Evolutionary conservation across 2,113 vertebrate species (phyloP).

Genomic region (Glaucidium brasilianum): DNA sequence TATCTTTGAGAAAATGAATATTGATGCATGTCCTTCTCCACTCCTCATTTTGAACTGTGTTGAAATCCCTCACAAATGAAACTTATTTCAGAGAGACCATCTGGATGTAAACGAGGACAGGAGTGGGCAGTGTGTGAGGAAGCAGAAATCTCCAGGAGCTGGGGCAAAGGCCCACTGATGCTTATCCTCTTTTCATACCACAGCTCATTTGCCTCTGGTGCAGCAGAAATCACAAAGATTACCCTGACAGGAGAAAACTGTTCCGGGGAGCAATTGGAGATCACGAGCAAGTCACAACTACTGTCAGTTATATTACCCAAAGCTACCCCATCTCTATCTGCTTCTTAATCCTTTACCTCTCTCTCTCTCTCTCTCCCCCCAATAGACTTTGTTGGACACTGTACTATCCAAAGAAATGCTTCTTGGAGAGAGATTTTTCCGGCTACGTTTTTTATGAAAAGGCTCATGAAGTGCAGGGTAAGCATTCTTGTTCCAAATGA

Average conservation of each 20-base stretch:
- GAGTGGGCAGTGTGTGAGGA: neutral
- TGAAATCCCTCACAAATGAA: neutral
- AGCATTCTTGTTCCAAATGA: neutral
- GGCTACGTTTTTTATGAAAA: neutral
- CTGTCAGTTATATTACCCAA: neutral
- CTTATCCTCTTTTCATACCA: neutral
- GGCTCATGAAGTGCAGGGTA: neutral
- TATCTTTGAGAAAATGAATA: slow-evolving; percentile 1
- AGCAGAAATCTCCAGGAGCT: neutral
- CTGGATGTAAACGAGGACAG: slow-evolving; percentile 10
- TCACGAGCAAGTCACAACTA: neutral
- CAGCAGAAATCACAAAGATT: slow-evolving; percentile 23
- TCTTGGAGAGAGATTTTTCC: neutral
- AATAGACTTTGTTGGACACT: neutral
- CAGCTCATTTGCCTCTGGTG: neutral
- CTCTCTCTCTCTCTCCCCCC: neutral
- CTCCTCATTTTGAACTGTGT: neutral
- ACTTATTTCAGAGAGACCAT: neutral
- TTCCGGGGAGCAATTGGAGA: rapidly evolving
- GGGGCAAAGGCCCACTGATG: slow-evolving; percentile 17
- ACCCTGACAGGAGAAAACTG: neutral
- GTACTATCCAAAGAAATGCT: neutral
- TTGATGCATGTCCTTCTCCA: neutral
- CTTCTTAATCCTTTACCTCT: neutral
- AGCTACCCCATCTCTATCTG: neutral